Percentiles rank a stretch among this genome's conserved stretches.
phyloP scores from a whole-genome alignment of 1,140 invertebrate genomes.

The Diorhabda elongata region DNA sequence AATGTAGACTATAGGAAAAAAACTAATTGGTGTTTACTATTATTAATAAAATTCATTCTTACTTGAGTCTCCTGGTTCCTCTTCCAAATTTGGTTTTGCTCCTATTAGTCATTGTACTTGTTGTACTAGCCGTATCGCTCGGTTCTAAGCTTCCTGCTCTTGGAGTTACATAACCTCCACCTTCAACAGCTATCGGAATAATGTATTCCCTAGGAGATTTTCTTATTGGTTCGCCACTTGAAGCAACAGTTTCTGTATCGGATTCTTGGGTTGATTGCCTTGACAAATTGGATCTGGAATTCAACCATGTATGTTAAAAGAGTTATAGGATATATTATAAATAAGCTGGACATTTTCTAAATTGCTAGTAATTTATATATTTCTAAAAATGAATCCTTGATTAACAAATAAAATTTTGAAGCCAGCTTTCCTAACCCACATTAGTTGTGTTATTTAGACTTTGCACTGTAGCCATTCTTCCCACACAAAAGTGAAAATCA shows the following conservation, averaged over 20 bases:
- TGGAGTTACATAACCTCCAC: conserved; percentile 79
- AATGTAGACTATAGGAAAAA: too few species aligned
- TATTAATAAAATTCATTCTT: conserved; percentile 12
- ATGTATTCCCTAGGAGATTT: conserved; percentile 87
- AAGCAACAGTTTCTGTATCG: conserved; percentile 55
- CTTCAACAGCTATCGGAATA: conserved; percentile 86
- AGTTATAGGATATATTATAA: background rate
- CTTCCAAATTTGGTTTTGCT: conserved; percentile 47
- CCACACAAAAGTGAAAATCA: background rate
- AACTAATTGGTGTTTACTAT: too few species aligned
- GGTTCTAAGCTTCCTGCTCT: conserved; percentile 70
- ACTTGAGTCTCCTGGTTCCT: conserved; percentile 54
- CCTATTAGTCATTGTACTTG: conserved; percentile 44
- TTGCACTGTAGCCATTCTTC: too few species aligned
- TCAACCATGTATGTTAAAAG: background rate
- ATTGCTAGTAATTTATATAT: too few species aligned
- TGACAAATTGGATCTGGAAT: conserved; percentile 48
- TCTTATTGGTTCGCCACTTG: conserved; percentile 67
- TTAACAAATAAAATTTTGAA: background rate
- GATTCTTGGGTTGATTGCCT: conserved; percentile 67
- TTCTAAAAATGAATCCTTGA: too few species aligned
- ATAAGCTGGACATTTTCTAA: too few species aligned
- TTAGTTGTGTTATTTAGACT: too few species aligned
- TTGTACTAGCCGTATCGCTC: conserved; percentile 56
- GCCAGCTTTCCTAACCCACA: background rate